A percentile compares a stretch with the other conserved stretches of the same genome.
Conservation (phyloP, 2,113 vertebrate genomes). For the Macroglossus sobrinus region DNA sequence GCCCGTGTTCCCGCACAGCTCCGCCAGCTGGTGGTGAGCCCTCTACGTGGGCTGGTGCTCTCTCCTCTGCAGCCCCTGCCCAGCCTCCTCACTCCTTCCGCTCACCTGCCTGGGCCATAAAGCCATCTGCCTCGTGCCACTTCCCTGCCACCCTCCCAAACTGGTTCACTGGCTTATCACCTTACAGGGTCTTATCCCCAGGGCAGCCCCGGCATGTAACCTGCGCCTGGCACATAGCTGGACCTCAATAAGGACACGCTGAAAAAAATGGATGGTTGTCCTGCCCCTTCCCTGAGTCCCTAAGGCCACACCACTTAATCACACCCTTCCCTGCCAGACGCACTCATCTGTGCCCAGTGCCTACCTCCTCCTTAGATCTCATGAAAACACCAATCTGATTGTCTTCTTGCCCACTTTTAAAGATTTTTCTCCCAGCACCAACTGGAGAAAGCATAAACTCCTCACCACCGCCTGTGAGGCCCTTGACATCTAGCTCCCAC, state of each 20-base stretch:
- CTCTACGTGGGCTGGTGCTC: fast-evolving
- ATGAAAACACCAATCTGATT: conserved; percentile 22
- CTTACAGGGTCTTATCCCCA: not conserved
- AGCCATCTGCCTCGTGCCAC: not conserved
- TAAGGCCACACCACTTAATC: not conserved
- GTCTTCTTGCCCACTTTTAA: not conserved
- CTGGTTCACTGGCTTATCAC: not conserved
- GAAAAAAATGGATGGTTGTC: not conserved
- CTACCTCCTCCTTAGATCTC: not conserved
- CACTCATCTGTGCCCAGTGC: not conserved
- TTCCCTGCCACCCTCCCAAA: not conserved
- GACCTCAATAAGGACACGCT: not conserved
- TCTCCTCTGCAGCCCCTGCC: not conserved
- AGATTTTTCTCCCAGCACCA: not conserved
- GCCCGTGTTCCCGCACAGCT: fast-evolving
- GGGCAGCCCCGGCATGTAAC: not conserved
- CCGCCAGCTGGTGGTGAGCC: not conserved
- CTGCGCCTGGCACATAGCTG: not conserved
- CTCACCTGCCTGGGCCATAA: not conserved
- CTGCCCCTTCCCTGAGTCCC: not conserved
- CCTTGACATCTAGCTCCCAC: not conserved
- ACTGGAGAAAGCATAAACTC: not conserved
- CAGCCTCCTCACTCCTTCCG: not conserved
- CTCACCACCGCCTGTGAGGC: not conserved
- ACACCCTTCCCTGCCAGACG: not conserved